Evolutionary conservation across 2,797 vertebrate species (phyloP).

Genomic region (Rhinichthys osculus): DNA sequence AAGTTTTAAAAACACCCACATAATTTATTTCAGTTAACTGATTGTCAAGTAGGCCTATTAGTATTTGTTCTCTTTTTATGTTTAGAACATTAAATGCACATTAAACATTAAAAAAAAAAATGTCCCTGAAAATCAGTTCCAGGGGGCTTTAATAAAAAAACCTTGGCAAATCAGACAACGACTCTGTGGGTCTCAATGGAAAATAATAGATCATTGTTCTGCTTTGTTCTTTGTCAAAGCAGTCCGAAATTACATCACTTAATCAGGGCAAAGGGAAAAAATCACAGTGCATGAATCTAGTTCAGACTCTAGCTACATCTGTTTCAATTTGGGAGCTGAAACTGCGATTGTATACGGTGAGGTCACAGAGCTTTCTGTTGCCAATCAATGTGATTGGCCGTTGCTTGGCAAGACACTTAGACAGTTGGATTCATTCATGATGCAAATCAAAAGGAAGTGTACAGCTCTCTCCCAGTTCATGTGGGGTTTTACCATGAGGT

Average conservation of each 20-base stretch:
- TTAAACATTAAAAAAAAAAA: not conserved
- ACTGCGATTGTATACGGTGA: constrained; percentile 31
- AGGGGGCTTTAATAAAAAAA: not conserved
- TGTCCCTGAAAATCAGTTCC: not conserved
- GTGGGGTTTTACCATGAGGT: constrained; percentile 54
- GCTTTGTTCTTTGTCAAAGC: constrained; percentile 18
- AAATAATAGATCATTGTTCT: constrained; percentile 17
- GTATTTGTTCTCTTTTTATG: not conserved
- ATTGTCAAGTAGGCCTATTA: not conserved
- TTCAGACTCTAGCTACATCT: constrained; percentile 33
- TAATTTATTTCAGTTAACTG: not conserved
- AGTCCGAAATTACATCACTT: constrained; percentile 4
- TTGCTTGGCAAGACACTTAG: constrained; percentile 38
- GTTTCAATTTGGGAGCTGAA: constrained; percentile 35
- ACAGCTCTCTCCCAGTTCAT: not conserved
- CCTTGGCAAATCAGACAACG: not conserved
- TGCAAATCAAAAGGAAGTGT: constrained; percentile 55
- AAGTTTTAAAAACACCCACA: not conserved
- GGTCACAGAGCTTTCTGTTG: constrained; percentile 52
- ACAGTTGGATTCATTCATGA: constrained; percentile 55
- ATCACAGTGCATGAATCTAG: constrained; percentile 18
- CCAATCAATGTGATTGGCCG: constrained; percentile 51
- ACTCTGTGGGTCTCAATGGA: not conserved
- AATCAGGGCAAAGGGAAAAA: constrained; percentile 24
- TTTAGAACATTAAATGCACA: not conserved